Percentiles rank a stretch among this genome's conserved stretches.
Conservation (phyloP, 2,113 vertebrate species). For the Drymodes brunneopygia region DNA sequence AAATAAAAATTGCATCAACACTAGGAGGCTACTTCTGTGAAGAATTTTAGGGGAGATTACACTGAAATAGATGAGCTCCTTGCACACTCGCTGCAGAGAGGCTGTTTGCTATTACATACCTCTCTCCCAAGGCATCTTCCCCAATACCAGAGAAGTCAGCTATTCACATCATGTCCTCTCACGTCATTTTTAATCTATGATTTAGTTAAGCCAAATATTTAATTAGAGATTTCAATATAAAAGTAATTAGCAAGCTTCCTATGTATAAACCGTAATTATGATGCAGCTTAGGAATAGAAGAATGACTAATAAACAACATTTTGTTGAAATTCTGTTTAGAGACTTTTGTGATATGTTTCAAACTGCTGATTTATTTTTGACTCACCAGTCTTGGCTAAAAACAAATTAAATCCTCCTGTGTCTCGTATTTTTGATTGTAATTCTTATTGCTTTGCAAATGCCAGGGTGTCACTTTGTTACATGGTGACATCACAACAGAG, state of each 20-base stretch:
- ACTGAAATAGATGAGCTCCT: neutral
- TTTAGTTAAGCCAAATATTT: conserved; percentile 37
- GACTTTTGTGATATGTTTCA: neutral
- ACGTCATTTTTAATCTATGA: neutral
- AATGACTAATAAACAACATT: conserved; percentile 25
- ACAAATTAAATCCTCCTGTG: neutral
- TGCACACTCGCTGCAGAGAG: neutral
- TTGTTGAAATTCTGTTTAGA: neutral
- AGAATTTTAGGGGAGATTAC: neutral
- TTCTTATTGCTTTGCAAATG: neutral
- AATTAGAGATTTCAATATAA: conserved; percentile 41
- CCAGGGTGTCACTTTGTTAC: neutral
- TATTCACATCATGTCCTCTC: neutral
- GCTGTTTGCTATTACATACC: neutral
- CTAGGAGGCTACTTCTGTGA: neutral
- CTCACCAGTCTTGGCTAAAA: neutral
- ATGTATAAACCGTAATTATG: conserved; percentile 9
- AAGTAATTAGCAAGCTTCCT: conserved; percentile 43
- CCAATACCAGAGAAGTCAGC: neutral
- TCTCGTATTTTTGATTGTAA: neutral
- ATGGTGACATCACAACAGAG: neutral
- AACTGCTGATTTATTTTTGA: neutral
- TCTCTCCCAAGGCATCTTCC: neutral
- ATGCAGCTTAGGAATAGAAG: neutral
- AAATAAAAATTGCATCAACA: neutral